Base-by-base conservation (phyloP, 2,888 invertebrate species). In the Phalera bucephala region DNA sequence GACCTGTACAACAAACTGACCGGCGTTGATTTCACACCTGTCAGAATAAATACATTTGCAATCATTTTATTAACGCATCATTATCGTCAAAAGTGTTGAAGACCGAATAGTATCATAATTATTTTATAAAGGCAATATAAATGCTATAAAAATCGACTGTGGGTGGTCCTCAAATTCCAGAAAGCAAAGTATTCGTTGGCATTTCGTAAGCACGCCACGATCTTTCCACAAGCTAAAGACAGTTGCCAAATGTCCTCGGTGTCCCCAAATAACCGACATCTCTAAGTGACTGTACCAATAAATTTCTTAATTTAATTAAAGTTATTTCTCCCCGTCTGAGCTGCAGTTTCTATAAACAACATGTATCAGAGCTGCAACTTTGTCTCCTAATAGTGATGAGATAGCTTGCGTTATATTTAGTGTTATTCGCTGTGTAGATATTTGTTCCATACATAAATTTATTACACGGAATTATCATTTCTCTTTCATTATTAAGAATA, bases 291-390 rank as follows among this genome's bases (percentile, higher is more conserved):
- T 58, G 53, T 49, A 52, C 52, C 69, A 64, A 80, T 81, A 79
- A 81, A 79, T 64, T 73, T 67, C 64, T 70, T 73, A 78, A 83
- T 83, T 83, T 80, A 80, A 82, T 81, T 78, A 77, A 80, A 61
- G 56, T 64, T 70, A 68, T 63, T 63, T 50, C 63, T 63, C 48
- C 40, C 54, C 39, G 56, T 54, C 55, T 54, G 52, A 47, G 55
- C 40, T 48, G n/a, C n/a, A n/a, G 41, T 10, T 17, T 46, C 52
- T 52, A 69, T 71, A 71, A 72, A 72, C 61, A 62, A 59, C 58
- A 66, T 59, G n/a, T 55, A 39, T 40, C 45, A 45, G 55, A 37
- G 42, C 30, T 54, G 64, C 72, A 67, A 72, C 67, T 64, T 49
- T 60, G 63, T 57, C 34, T 36, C 26, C 26, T 46, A 25, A 3